Percentiles rank a stretch among this genome's conserved stretches.
Evolutionary conservation across 2,797 vertebrate species (phyloP).

Genomic region (Halcyon chelicuti): DNA sequence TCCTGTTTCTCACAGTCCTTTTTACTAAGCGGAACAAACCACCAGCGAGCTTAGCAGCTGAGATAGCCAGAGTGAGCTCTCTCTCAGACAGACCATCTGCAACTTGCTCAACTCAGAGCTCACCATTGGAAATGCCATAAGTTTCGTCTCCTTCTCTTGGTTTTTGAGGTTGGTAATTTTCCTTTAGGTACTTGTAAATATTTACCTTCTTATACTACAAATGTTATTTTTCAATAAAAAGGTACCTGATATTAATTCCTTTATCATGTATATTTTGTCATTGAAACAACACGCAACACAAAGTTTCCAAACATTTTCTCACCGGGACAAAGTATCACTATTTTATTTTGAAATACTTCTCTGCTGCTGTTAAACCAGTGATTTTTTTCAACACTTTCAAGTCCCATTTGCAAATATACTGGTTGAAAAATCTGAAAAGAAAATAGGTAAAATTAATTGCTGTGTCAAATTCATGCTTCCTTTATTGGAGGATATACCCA

Average conservation of each 20-base stretch:
- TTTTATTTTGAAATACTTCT: background rate
- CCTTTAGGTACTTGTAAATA: background rate
- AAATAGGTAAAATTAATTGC: constrained; percentile 5
- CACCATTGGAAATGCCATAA: background rate
- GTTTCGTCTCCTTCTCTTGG: background rate
- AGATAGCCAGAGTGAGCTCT: background rate
- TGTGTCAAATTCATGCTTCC: background rate
- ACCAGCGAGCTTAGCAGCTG: background rate
- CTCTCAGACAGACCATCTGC: background rate
- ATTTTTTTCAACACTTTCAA: background rate
- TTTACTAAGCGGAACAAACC: background rate
- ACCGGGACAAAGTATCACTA: background rate
- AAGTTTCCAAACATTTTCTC: background rate
- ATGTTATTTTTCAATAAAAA: background rate
- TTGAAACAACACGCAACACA: background rate
- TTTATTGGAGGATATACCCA: background rate
- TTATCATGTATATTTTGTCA: background rate
- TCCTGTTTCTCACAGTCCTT: background rate
- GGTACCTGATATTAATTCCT: background rate
- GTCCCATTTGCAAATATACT: background rate
- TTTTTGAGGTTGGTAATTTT: background rate
- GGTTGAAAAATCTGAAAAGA: background rate
- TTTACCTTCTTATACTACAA: background rate
- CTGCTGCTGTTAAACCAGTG: background rate
- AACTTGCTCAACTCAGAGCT: background rate